Conservation (phyloP, 2,113 vertebrate species). For the Oryzias celebensis region DNA sequence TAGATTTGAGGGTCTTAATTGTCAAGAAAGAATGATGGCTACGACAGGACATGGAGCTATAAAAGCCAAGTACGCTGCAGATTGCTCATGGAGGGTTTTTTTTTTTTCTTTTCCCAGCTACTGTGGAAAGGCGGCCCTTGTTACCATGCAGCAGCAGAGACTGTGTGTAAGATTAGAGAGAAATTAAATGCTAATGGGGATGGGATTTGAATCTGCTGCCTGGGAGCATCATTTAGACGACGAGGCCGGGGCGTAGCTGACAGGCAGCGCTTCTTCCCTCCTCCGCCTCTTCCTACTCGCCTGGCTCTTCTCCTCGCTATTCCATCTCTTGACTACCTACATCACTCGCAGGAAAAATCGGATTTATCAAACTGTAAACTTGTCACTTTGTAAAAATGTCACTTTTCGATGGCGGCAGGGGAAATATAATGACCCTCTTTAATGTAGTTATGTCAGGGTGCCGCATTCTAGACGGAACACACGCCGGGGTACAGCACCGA, state of each 20-base stretch:
- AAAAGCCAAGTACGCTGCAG: slow-evolving; percentile 54
- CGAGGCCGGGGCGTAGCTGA: slow-evolving; percentile 53
- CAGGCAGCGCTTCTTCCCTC: slow-evolving; percentile 55
- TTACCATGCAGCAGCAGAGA: slow-evolving; percentile 64
- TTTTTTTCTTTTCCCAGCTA: background rate
- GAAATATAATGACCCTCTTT: slow-evolving; percentile 82
- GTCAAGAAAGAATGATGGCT: slow-evolving; percentile 80
- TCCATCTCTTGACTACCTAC: slow-evolving; percentile 28
- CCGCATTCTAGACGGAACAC: slow-evolving; percentile 68
- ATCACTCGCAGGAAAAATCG: slow-evolving; percentile 59
- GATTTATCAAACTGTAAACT: slow-evolving; percentile 84
- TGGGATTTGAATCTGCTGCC: slow-evolving; percentile 76
- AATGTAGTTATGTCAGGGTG: slow-evolving; percentile 77
- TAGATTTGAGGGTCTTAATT: slow-evolving; percentile 82
- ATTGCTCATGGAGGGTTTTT: slow-evolving; percentile 66
- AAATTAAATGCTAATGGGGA: slow-evolving; percentile 85
- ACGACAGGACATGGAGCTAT: slow-evolving; percentile 58
- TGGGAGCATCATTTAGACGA: slow-evolving; percentile 71
- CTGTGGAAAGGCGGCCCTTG: slow-evolving; percentile 53
- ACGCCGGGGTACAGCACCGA: slow-evolving; percentile 59
- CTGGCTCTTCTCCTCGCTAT: slow-evolving; percentile 28
- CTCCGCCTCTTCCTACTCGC: slow-evolving; percentile 26
- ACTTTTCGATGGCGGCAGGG: slow-evolving; percentile 72
- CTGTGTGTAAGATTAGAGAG: slow-evolving; percentile 76
- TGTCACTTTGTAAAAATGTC: slow-evolving; percentile 83